phyloP scores from a whole-genome alignment of 1,140 invertebrate species.

The Drosophila quadrilineata region DNA sequence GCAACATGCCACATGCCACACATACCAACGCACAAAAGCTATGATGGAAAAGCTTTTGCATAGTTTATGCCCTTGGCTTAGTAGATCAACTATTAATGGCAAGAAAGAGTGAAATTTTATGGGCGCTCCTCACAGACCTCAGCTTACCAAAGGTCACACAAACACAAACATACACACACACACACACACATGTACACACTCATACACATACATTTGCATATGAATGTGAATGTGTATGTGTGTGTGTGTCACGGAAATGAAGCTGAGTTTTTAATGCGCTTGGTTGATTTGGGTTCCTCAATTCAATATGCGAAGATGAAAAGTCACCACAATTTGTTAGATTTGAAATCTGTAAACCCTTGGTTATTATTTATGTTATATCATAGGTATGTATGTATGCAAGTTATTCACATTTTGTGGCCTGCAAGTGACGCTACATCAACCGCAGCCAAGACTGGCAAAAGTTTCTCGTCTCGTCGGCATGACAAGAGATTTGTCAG shows the following conservation, averaged over 20 bases:
- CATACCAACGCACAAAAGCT: no score
- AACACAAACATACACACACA: constrained; percentile 28
- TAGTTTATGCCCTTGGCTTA: constrained; percentile 66
- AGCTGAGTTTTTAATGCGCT: constrained; percentile 40
- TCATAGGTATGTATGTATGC: no score
- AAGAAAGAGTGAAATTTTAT: constrained; percentile 61
- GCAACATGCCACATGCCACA: no score
- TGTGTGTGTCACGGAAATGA: constrained; percentile 26
- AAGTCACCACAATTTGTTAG: constrained; percentile 1
- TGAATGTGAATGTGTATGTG: constrained; percentile 5
- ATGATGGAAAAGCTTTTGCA: constrained; percentile 70
- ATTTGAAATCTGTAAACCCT: not conserved
- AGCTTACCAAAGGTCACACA: constrained; percentile 34
- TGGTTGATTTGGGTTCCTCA: constrained; percentile 32
- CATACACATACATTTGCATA: constrained; percentile 36
- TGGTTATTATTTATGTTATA: constrained; percentile 16
- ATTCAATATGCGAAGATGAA: constrained; percentile 27
- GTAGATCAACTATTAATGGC: constrained; percentile 77
- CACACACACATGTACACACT: constrained; percentile 28
- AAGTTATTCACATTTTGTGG: constrained; percentile 5
- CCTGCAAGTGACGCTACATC: not conserved
- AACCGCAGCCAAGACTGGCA: not conserved
- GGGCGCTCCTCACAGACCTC: constrained; percentile 44
- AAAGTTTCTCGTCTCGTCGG: not conserved
- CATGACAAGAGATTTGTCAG: no score